Base-by-base conservation (phyloP, 2,888 invertebrate species). In the Mythimna pallens region DNA sequence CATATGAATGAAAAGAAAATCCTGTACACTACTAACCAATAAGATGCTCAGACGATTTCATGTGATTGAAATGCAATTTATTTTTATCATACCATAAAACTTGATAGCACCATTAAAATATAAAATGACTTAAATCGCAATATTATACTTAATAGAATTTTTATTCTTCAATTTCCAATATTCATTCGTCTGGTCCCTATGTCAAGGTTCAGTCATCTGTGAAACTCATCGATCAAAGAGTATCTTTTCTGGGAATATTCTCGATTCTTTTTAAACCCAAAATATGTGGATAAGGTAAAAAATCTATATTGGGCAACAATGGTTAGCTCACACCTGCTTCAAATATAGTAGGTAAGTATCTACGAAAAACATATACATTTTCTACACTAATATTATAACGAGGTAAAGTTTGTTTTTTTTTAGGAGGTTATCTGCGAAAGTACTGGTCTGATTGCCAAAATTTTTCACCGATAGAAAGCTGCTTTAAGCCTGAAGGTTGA, bases 191-290 rank as follows among this genome's bases (percentile, higher is more conserved):
- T 76, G 50, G 8, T 58, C 52, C 52, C 36, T 68, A 47, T 64
- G 78, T 68, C 55, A 62, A 59, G 50, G 52, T 62, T 68, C 65
- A 68, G 34, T 65, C 68, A 65, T 55, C 57, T 12, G 57, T 58
- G 55, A 75, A 78, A 22, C 68, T 74, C 75, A 74, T 80, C 65
- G 55, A 77, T 80, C 80, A 77, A 80, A 73, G 65, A 62, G n/a
- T 55, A 59, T 79, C 52, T n/a, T 73, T 73, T 30, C 25, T 43
- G n/a, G 1, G 52, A 65, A 76, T 62, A 80, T 73, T 73, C 55
- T 62, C 43, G 43, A 65, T 40, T 62, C 14, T 80, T 65, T 79
- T 65, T 58, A 47, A 52, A 58, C 34, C 80, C 8, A 22, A 52
- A 43, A 61, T 64, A 57, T n/a, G 25, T 12, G 20, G 20, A 3